Conservation (phyloP, 2,888 invertebrate species). For the Tetranychus piercei region DNA sequence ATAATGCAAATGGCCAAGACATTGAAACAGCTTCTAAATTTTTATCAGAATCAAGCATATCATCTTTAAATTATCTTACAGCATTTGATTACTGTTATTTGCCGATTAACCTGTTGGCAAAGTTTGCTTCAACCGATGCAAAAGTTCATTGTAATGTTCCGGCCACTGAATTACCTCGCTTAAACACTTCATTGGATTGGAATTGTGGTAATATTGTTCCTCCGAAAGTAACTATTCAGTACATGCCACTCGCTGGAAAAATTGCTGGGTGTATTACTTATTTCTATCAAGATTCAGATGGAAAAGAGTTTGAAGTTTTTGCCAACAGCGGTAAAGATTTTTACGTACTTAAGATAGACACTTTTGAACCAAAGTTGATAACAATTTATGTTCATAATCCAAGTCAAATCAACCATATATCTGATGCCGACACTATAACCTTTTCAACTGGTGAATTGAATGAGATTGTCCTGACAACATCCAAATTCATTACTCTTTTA, state of each 20-base stretch:
- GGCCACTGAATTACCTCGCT: neutral
- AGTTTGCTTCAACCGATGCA: neutral
- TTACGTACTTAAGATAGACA: neutral
- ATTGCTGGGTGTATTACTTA: neutral
- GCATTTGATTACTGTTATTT: neutral
- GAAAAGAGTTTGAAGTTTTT: neutral
- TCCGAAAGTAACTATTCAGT: neutral
- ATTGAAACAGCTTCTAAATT: neutral
- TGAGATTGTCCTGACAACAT: neutral
- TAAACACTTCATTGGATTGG: neutral
- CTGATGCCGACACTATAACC: neutral
- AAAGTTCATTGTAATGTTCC: neutral
- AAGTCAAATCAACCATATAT: neutral
- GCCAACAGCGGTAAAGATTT: neutral
- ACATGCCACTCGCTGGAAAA: neutral
- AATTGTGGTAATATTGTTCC: neutral
- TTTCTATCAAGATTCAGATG: neutral
- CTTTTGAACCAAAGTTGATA: neutral
- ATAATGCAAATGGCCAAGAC: neutral
- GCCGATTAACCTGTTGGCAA: neutral
- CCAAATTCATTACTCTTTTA: neutral
- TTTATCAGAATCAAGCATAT: neutral
- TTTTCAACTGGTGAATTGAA: neutral
- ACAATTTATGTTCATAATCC: conserved; percentile 2
- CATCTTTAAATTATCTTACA: neutral